A percentile compares a stretch with the other conserved stretches of the same genome.
Evolutionary conservation across 2,888 invertebrate genomes (phyloP).

Genomic region (Sinopyrophorus schimmeli): DNA sequence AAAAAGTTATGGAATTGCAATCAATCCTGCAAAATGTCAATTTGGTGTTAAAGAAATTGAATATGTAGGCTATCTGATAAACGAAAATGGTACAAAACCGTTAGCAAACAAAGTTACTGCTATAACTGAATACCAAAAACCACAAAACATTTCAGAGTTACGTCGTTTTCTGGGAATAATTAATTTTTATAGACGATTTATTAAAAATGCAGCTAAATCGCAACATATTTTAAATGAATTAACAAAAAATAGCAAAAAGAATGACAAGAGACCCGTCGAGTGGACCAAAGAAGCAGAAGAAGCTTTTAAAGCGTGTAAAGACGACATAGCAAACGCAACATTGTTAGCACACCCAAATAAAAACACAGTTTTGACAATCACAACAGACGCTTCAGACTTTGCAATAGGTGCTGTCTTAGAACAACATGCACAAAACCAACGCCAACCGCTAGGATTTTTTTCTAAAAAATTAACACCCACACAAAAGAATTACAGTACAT

Average conservation of each 20-base stretch:
- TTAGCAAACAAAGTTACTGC: no score
- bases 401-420: slow-evolving; percentile 39
- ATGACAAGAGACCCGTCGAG: slow-evolving; percentile 2
- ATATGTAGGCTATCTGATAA: no score
- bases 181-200: neutral
- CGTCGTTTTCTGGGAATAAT: neutral
- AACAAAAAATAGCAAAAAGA: neutral
- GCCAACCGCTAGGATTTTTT: slow-evolving; percentile 38
- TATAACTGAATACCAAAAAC: no score
- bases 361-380: slow-evolving; percentile 11
- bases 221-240: no score
- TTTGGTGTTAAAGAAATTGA: no score
- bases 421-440: slow-evolving; percentile 25
- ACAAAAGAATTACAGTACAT: slow-evolving; percentile 21
- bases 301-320: slow-evolving; percentile 12
- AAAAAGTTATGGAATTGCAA: no score
- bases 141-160: no score
- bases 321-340: slow-evolving; percentile 10
- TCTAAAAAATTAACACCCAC: slow-evolving; percentile 28
- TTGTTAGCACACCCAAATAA: slow-evolving; percentile 12
- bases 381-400: slow-evolving; percentile 36
- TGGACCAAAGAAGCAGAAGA: slow-evolving; percentile 11
- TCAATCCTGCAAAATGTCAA: no score
- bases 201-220: slow-evolving; percentile 1
- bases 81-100: no score